These are phyloP conservation scores for Synanthedon tipuliformis DNA, from an alignment of 2,888 invertebrate species.

Conservation along the genomic window DNA sequence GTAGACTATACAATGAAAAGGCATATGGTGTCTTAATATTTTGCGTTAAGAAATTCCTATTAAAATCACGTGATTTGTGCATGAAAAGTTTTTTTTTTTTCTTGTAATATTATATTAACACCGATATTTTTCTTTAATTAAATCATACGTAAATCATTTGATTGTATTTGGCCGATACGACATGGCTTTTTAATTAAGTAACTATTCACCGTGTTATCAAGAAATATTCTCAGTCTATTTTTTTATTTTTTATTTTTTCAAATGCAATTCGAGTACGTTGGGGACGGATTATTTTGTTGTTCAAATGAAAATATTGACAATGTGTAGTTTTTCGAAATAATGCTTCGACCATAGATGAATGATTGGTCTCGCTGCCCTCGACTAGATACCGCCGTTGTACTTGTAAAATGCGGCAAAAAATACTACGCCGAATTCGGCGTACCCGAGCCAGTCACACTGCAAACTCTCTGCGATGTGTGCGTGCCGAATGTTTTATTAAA, in stretches of 20 bases:
- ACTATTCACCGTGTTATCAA: not conserved
- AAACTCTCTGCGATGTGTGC: no score
- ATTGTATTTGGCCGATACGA: not conserved
- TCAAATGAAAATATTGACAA: no score
- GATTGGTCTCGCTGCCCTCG: no score
- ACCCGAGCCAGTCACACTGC: no score
- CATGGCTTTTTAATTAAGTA: not conserved
- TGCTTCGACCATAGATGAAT: no score
- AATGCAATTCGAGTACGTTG: conserved; percentile 15
- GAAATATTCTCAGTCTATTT: not conserved
- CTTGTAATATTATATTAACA: no score
- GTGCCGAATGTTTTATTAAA: no score
- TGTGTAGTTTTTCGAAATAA: no score
- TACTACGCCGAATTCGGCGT: no score
- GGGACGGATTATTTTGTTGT: conserved; percentile 36
- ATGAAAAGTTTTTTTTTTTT: not conserved
- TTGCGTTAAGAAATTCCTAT: not conserved
- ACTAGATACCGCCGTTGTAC: no score
- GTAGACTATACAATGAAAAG: not conserved
- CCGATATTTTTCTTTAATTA: not conserved
- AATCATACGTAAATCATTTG: not conserved
- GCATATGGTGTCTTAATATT: not conserved
- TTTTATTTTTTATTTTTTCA: not conserved
- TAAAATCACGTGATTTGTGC: conserved; percentile 7
- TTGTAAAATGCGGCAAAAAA: no score